These are phyloP conservation scores for Perca schrenkii DNA, from an alignment of 2,113 vertebrate species.

Conservation along the genomic window DNA sequence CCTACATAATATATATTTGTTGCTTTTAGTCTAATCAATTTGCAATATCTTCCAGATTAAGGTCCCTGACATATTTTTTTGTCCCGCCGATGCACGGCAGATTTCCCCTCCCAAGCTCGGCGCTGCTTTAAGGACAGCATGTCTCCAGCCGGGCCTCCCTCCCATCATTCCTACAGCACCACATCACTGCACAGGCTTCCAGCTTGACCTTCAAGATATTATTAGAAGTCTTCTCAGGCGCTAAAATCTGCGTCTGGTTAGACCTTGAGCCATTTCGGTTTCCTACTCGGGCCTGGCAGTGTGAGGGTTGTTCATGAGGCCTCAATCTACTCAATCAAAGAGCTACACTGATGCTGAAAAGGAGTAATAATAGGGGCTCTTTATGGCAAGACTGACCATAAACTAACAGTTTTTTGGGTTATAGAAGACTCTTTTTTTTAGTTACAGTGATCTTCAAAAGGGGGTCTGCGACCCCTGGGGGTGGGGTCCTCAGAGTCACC, in stretches of 20 bases:
- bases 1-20: background rate
- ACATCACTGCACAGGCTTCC: constrained; percentile 61
- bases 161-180: constrained; percentile 52
- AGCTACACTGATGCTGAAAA: too few species aligned
- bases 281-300: constrained; percentile 2
- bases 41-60: background rate
- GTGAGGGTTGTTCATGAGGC: background rate
- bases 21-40: background rate
- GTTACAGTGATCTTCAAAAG: too few species aligned
- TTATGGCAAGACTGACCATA: background rate
- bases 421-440: background rate
- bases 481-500: too few species aligned
- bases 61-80: background rate
- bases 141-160: constrained; percentile 49
- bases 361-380: too few species aligned
- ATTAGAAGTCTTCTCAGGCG: constrained; percentile 61
- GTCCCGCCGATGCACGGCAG: constrained; percentile 1
- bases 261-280: constrained; percentile 57
- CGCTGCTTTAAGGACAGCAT: constrained; percentile 47
- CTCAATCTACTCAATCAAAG: background rate
- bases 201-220: constrained; percentile 70
- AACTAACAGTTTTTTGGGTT: background rate
- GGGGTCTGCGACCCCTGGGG: too few species aligned
- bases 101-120: background rate
- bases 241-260: constrained; percentile 20